Conservation (phyloP, 2,888 invertebrate species). For the Cecidostiba fungosa region DNA sequence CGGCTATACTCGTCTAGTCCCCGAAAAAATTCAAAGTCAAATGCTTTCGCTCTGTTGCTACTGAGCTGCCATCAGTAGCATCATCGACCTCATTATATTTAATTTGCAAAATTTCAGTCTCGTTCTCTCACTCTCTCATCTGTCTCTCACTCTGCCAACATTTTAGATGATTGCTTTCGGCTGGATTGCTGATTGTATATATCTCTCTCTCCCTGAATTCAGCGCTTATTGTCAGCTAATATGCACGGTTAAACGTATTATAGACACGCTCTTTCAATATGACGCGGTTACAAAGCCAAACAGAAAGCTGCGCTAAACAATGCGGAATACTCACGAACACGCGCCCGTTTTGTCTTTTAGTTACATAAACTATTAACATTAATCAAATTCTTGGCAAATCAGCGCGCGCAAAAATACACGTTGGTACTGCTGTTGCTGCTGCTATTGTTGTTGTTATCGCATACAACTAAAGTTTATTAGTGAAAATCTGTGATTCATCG, state of each 20-base stretch:
- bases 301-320: conserved; percentile 9
- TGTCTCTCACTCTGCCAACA: neutral
- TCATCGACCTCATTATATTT: conserved; percentile 57
- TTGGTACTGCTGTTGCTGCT: too few species aligned
- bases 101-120: conserved; percentile 44
- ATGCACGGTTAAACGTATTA: neutral
- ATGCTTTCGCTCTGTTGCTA: neutral
- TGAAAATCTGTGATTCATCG: conserved; percentile 5
- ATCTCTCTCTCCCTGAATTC: conserved; percentile 30
- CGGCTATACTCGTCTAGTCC: neutral
- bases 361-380: conserved; percentile 9
- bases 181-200: conserved; percentile 45
- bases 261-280: neutral
- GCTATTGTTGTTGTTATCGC: neutral
- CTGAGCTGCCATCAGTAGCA: neutral
- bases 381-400: neutral
- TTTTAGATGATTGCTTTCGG: conserved; percentile 40
- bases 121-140: conserved; percentile 3
- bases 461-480: neutral
- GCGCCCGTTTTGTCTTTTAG: neutral
- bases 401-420: neutral
- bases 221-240: conserved; percentile 36
- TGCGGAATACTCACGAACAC: neutral
- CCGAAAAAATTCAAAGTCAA: conserved; percentile 58
- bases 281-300: conserved; percentile 12